Percentiles rank a stretch among this genome's conserved stretches.
Conservation (phyloP, 2,797 vertebrate species). For the Enteromius afrohamiltoni region DNA sequence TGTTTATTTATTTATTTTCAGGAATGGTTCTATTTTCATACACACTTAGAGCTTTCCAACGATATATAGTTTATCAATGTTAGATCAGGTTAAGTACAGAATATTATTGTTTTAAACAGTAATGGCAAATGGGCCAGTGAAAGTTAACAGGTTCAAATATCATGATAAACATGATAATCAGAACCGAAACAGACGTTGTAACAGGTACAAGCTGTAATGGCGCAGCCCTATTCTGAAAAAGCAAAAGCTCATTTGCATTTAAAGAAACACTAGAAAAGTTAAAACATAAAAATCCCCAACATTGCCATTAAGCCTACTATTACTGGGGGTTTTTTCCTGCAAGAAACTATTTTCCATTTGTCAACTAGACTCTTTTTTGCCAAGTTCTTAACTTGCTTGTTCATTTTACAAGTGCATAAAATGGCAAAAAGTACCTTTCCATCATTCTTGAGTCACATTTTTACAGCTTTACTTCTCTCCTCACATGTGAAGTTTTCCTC, state of each 20-base stretch:
- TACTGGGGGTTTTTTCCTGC: neutral
- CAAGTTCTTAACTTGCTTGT: conserved; percentile 14
- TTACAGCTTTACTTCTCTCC: conserved; percentile 30
- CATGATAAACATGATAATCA: no score
- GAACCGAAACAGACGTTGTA: no score
- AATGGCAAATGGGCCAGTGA: no score
- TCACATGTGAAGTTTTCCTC: conserved; percentile 28
- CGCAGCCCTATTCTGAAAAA: no score
- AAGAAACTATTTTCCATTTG: conserved; percentile 17
- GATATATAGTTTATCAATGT: no score
- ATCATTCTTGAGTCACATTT: conserved; percentile 30
- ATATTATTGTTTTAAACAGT: no score
- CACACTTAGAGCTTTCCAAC: no score
- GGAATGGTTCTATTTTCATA: neutral
- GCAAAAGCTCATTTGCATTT: no score
- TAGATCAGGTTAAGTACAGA: no score
- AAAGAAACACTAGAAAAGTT: neutral
- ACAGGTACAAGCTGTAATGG: no score
- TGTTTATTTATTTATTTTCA: neutral
- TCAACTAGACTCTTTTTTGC: neutral
- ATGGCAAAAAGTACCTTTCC: conserved; percentile 11
- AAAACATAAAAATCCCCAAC: neutral
- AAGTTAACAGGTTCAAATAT: no score
- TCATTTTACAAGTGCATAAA: conserved; percentile 40
- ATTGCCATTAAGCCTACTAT: neutral